Evolutionary conservation across 2,888 invertebrate species (phyloP).

Genomic region (Cantharis rufa): DNA sequence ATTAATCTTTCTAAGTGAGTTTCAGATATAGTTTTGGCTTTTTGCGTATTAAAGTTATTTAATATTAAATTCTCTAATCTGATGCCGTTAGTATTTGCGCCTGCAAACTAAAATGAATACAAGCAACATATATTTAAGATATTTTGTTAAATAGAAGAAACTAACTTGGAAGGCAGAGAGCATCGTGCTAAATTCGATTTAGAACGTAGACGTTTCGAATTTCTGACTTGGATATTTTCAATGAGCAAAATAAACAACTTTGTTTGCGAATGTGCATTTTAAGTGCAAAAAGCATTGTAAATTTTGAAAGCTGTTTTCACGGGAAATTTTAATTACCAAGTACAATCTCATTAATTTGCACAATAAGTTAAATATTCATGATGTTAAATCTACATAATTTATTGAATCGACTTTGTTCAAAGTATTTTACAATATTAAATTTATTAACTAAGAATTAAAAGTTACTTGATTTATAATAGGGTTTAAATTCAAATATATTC

Average conservation of each 20-base stretch:
- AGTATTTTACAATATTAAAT: neutral
- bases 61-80: neutral
- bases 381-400: neutral
- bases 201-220: neutral
- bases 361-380: neutral
- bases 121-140: neutral
- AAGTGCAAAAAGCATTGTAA: neutral
- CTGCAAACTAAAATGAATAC: neutral
- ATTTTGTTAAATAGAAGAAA: neutral
- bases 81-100: neutral
- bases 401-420: neutral
- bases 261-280: neutral
- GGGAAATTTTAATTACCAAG: neutral
- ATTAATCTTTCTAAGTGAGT: neutral
- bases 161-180: neutral
- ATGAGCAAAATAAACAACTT: neutral
- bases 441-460: neutral
- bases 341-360: neutral
- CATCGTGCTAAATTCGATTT: neutral
- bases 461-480: neutral
- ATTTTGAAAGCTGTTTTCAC: neutral
- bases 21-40: neutral
- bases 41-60: neutral
- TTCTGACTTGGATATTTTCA: neutral
- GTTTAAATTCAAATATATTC: neutral